phyloP scores from a whole-genome alignment of 2,113 vertebrate genomes.

The Nesogale talazaci region DNA sequence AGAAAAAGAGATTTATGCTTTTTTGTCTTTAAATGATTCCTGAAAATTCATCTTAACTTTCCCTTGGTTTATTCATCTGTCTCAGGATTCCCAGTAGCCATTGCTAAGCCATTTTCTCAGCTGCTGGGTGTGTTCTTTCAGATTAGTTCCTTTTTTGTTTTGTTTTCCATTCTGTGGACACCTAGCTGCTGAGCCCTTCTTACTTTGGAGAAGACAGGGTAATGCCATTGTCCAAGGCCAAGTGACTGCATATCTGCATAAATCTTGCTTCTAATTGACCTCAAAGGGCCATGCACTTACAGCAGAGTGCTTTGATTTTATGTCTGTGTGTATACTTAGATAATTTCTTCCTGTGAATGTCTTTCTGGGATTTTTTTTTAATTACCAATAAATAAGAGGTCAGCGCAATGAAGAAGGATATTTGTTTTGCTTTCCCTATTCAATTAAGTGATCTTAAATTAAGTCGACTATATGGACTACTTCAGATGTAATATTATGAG shows the following conservation, averaged over 20 bases:
- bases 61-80: background rate
- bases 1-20: background rate
- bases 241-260: slow-evolving; percentile 41
- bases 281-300: slow-evolving; percentile 23
- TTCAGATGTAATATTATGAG: no score
- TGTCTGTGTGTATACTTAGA: slow-evolving; percentile 4
- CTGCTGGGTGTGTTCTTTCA: background rate
- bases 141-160: background rate
- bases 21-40: background rate
- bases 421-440: slow-evolving; percentile 47
- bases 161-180: background rate
- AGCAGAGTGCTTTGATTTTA: slow-evolving; percentile 63
- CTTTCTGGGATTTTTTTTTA: slow-evolving; percentile 46
- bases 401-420: slow-evolving; percentile 60
- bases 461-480: slow-evolving; percentile 37
- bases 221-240: slow-evolving; percentile 37
- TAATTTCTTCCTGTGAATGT: slow-evolving; percentile 1
- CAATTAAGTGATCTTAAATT: slow-evolving; percentile 61
- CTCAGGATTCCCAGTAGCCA: background rate
- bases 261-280: slow-evolving; percentile 75
- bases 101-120: background rate
- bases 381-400: slow-evolving; percentile 47
- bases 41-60: slow-evolving; percentile 28
- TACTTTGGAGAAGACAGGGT: background rate
- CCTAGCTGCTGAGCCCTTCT: background rate